Base-by-base conservation (phyloP, 2,888 invertebrate genomes). In the Kryphioiulus occultus region DNA sequence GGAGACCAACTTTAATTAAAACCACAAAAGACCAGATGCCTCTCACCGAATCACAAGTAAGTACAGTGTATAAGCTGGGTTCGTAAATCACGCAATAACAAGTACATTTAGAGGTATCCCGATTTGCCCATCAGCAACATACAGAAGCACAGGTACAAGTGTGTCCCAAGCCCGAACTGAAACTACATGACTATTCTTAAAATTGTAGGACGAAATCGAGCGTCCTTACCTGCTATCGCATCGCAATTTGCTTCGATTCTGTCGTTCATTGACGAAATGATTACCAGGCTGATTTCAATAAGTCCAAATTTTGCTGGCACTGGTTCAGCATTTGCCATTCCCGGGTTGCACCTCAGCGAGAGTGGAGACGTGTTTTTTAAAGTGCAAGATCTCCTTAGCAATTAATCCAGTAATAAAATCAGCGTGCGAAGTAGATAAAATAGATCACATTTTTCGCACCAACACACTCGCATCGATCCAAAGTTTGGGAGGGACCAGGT, bases 371-470 rank as follows among this genome's bases (percentile, higher is more conserved):
- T 53, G 19, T n/a, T 53, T 44, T 53, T 53, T 53, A 53, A 53
- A 53, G 53, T 53, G 53, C 53, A 53, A 53, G 10, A 53, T 53
- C 53, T 53, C 53, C 53, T 53, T 53, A 53, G 53, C 15, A 53
- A 53, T 53, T 53, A 53, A 53, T 53, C 53, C 53, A 53, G 53
- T 53, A 53, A 53, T 53, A 53, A 53, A 53, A 53, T 53, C 53
- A 53, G 19, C 53, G 53, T 3, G 10, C n/a, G n/a, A n/a, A 53
- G 53, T 53, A 19, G 47, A 47, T 47, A 47, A 17, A 17, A 19
- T 19, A 17, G 53, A n/a, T 53, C n/a, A 53, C 53, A 53, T 53
- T 7, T 53, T 53, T 53, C 53, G 53, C 53, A n/a, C 19, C n/a
- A 1, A 15, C 44, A 44, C 9, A 44, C 12, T 44, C 9, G 15